Conservation (phyloP, 2,888 invertebrate genomes). For the Cinara cedri region DNA sequence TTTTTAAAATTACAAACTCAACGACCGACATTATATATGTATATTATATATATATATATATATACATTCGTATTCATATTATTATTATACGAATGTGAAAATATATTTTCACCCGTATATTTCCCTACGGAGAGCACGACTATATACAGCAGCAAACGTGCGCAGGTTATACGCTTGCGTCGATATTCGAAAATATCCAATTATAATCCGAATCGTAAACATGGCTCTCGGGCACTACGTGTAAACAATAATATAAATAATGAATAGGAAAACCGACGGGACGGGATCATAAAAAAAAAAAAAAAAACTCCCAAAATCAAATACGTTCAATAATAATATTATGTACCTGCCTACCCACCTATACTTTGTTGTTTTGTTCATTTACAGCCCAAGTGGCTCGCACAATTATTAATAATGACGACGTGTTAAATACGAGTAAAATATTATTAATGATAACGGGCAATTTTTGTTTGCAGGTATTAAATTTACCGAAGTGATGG, state of each 20-base stretch:
- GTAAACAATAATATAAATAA: no score
- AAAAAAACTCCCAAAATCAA: background rate
- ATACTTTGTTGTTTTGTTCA: no score
- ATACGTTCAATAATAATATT: background rate
- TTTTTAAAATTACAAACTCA: slow-evolving; percentile 14
- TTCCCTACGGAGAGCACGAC: background rate
- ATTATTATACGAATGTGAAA: background rate
- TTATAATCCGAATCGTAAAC: slow-evolving; percentile 24
- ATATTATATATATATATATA: no score
- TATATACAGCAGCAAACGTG: no score
- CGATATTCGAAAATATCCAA: slow-evolving; percentile 28
- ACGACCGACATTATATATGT: no score
- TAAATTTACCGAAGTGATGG: slow-evolving; percentile 60
- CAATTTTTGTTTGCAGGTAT: slow-evolving; percentile 58
- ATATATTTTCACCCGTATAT: background rate
- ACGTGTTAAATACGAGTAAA: no score
- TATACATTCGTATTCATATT: no score
- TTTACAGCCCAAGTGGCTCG: no score
- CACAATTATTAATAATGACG: background rate
- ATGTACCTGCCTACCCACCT: background rate
- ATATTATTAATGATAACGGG: background rate
- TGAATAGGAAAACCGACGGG: background rate
- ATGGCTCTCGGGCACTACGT: background rate
- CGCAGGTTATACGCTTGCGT: background rate
- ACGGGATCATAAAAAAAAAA: background rate